phyloP scores from a whole-genome alignment of 2,888 invertebrate genomes.

The Habroteleia sp. region DNA sequence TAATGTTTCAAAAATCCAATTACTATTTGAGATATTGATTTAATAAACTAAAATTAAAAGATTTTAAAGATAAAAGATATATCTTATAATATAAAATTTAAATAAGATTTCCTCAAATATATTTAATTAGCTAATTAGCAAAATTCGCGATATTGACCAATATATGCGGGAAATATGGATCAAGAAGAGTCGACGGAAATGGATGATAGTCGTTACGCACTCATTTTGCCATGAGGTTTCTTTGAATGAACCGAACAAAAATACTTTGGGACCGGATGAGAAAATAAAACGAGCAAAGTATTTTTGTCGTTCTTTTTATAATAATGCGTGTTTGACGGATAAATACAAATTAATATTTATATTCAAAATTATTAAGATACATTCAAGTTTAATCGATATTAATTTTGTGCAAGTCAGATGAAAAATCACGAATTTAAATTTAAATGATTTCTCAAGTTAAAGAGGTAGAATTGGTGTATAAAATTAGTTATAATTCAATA shows the following conservation, averaged over 20 bases:
- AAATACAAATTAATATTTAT: constrained; percentile 35
- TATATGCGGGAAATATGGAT: constrained; percentile 32
- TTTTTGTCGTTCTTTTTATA: constrained; percentile 46
- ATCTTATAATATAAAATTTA: too few relatives aligned
- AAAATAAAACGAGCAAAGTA: constrained; percentile 41
- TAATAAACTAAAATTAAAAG: too few relatives aligned
- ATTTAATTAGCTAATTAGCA: constrained; percentile 46
- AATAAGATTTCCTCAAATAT: constrained; percentile 8
- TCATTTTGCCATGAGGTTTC: constrained; percentile 45
- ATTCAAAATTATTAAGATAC: too few relatives aligned
- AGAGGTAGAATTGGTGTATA: too few relatives aligned
- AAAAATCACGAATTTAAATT: too few relatives aligned
- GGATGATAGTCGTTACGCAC: constrained; percentile 53
- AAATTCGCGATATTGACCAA: constrained; percentile 33
- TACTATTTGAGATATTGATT: too few relatives aligned
- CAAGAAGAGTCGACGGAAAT: constrained; percentile 53
- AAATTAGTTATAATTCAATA: too few relatives aligned
- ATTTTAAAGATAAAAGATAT: too few relatives aligned
- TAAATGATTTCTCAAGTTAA: too few relatives aligned
- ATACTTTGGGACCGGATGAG: constrained; percentile 52
- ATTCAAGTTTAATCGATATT: constrained; percentile 2
- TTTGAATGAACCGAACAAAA: constrained; percentile 55
- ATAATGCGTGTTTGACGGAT: constrained; percentile 19
- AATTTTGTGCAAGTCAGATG: neutral
- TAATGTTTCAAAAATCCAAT: too few relatives aligned